Evolutionary conservation across 2,888 invertebrate genomes (phyloP), one percentile per base, ranked within the genome.

Genomic region (Pseudanteris insignis): DNA sequence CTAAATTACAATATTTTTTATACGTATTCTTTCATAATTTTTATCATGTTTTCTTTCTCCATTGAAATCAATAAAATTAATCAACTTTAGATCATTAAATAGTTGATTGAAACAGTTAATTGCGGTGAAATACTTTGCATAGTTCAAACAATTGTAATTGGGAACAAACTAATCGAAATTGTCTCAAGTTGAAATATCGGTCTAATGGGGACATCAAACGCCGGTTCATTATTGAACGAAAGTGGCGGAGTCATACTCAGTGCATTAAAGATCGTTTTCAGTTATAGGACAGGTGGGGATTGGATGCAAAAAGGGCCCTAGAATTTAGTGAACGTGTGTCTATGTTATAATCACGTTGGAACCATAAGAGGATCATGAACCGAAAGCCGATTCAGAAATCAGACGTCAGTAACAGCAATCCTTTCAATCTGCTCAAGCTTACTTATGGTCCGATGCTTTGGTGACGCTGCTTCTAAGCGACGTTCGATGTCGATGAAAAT

Each of bases 341-440:
- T 46, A 58, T 58, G 51, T 46, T 51, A 59, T 46, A 51, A 59
- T 59, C 36, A 59, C 30, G 26, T 36, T 32, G 34, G 21, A 40
- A 51, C 24, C 40, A 29, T 59, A 59, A 59, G 59, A 59, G 59
- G 59, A 59, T 59, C 40, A 59, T 36, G 46, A 51, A 59, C 59
- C 59, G 41, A 51, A 59, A 59, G 46, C 59, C 46, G 59, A 59
- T 59, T 59, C 51, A 51, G 46, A 58, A 58, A 58, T 58, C 46
- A 59, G 46, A 59, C 46, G 58, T 58, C 50, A 59, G 51, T 41
- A 59, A 51, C 51, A 51, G 59, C 41, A 59, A 40, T 58, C 46
- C 51, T 44, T 57, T 50, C 58, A 38, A 58, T 50, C 44, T 58
- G 44, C 34, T 43, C 28, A 15, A 48, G 48, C 43, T 57, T 57